Conservation (phyloP, 1,140 invertebrate genomes). For the Solenopsis fugax region DNA sequence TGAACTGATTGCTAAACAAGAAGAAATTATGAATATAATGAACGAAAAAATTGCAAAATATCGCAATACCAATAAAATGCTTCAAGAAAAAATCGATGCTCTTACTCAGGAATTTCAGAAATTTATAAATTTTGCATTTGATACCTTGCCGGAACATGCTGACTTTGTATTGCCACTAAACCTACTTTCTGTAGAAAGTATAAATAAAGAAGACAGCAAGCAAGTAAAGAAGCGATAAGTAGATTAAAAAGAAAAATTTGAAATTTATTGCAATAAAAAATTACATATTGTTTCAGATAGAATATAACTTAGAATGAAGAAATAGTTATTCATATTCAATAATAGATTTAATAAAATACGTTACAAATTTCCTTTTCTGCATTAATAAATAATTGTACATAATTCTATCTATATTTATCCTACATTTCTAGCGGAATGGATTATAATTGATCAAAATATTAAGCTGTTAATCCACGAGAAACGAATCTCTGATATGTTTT, state of each 20-base stretch:
- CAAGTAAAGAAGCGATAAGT: neutral
- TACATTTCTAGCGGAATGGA: neutral
- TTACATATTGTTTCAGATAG: neutral
- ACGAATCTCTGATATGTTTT: neutral
- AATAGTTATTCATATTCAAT: neutral
- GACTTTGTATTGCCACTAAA: conserved; percentile 82
- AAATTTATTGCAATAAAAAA: neutral
- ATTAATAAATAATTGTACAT: neutral
- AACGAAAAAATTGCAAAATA: conserved; percentile 48
- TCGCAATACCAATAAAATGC: conserved; percentile 70
- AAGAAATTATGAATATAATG: conserved; percentile 69
- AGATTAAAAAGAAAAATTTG: neutral
- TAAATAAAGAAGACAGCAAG: neutral
- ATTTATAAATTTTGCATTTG: conserved; percentile 85
- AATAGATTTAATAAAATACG: neutral
- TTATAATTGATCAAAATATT: neutral
- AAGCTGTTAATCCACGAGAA: neutral
- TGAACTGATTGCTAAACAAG: conserved; percentile 66
- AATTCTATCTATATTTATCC: neutral
- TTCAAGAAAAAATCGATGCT: conserved; percentile 78
- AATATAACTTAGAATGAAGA: neutral
- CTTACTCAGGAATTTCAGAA: conserved; percentile 85
- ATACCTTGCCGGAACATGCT: conserved; percentile 82
- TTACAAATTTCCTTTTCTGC: neutral
- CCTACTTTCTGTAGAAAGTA: neutral